Base-by-base conservation (phyloP, 2,888 invertebrate genomes). In the Xiphydria camelus region DNA sequence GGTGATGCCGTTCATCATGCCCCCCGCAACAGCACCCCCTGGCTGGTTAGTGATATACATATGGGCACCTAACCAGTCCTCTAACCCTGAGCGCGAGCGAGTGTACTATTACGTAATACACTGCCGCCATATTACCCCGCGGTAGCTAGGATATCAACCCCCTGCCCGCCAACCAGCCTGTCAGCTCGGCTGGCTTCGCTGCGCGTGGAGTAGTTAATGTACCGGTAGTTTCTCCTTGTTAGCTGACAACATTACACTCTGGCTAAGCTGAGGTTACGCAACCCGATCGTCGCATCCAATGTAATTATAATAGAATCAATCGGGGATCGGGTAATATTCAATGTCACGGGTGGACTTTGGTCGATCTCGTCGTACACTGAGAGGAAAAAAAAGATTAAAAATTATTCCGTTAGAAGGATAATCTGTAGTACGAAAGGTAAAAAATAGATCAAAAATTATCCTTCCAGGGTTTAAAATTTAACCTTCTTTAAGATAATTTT, bases 201-300 rank as follows among this genome's bases (percentile, higher is more conserved):
- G 46, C 46, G 47, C 47, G 45, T 44, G 45, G 33, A 31, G 53
- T 49, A 52, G 64, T 64, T 70, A 68, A 72, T 72, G 64, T 66
- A 70, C 66, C 66, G 66, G 60, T n/a, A n/a, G n/a, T 57, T 55
- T 57, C 63, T 66, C 64, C 66, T 70, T 66, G 65, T 68, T 68
- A 70, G 62, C 51, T 9, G 37, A 29, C 29, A 29, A 12, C 29
- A 29, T 29, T 29, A 29, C 29, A 29, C 29, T 15, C 29, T 12
- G 29, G 15, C 29, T 29, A 15, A 7, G 5, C 29, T 14, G 29
- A 4, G 29, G 6, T 5, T 10, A n/a, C 29, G 12, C 15, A 15
- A 15, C 12, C 29, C 14, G 12, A 7, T 29, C n/a, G n/a, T 29
- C 36, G 42, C 52, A 54, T 52, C n/a, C n/a, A 52, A 52, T 56